Evolutionary conservation across 2,888 invertebrate species (phyloP).

Genomic region (Melanchra persicariae): DNA sequence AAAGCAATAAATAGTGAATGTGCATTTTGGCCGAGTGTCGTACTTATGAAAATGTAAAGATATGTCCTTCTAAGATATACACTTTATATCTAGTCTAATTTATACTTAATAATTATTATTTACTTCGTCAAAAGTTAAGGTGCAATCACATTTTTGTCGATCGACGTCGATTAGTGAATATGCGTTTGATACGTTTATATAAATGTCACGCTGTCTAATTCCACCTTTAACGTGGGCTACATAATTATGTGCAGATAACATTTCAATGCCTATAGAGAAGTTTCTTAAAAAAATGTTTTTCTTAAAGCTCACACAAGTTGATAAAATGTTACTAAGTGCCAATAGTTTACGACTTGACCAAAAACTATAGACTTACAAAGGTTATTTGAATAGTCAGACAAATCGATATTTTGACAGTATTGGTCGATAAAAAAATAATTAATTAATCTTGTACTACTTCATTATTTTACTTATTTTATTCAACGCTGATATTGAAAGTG

Average conservation of each 20-base stretch:
- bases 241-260: background rate
- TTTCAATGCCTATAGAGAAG: background rate
- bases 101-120: slow-evolving; percentile 9
- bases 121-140: background rate
- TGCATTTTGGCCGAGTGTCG: background rate
- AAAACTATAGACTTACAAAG: slow-evolving; percentile 28
- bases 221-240: background rate
- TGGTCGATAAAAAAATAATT: background rate
- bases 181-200: slow-evolving; percentile 2
- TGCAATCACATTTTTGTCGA: background rate
- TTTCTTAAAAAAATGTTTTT: background rate
- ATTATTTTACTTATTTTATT: background rate
- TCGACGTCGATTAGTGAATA: background rate
- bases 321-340: slow-evolving; percentile 50
- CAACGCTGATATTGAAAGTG: background rate
- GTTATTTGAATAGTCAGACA: slow-evolving; percentile 39
- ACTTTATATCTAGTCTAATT: slow-evolving; percentile 60
- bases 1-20: slow-evolving; percentile 35
- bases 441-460: no score
- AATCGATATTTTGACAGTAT: slow-evolving; percentile 2
- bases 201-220: background rate
- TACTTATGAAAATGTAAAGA: slow-evolving; percentile 29
- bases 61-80: slow-evolving; percentile 29
- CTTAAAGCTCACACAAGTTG: background rate
- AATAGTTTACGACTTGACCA: slow-evolving; percentile 50